These are phyloP conservation scores for Furnarius figulus DNA, from an alignment of 2,113 vertebrate genomes.

Conservation along the genomic window DNA sequence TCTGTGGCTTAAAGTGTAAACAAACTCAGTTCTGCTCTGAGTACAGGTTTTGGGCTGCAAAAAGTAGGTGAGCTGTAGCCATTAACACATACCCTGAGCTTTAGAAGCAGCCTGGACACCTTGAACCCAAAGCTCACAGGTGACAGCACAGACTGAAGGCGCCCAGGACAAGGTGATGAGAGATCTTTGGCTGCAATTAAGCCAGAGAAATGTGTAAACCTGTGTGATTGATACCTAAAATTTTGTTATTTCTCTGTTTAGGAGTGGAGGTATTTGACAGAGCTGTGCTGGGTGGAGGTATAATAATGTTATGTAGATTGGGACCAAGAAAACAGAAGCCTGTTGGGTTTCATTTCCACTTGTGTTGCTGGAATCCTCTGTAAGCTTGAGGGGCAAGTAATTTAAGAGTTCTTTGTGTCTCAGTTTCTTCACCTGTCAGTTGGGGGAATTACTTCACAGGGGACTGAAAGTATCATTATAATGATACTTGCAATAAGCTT, in stretches of 20 bases:
- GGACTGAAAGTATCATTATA: conserved; percentile 50
- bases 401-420: conserved; percentile 18
- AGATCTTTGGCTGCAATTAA: background rate
- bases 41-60: background rate
- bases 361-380: background rate
- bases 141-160: background rate
- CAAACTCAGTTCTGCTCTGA: background rate
- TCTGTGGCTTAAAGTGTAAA: background rate
- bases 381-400: background rate
- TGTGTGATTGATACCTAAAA: background rate
- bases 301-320: background rate
- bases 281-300: background rate
- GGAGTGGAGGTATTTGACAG: background rate
- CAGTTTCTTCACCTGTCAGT: conserved; percentile 39
- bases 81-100: background rate
- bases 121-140: background rate
- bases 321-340: background rate
- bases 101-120: no score
- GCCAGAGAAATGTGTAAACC: background rate
- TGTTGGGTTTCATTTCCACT: background rate
- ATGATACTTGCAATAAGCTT: conserved; percentile 49
- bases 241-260: background rate
- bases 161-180: fast-evolving
- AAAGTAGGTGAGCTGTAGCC: background rate
- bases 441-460: conserved; percentile 45